phyloP scores from a whole-genome alignment of 2,888 invertebrate genomes.

The Salticus scenicus region DNA sequence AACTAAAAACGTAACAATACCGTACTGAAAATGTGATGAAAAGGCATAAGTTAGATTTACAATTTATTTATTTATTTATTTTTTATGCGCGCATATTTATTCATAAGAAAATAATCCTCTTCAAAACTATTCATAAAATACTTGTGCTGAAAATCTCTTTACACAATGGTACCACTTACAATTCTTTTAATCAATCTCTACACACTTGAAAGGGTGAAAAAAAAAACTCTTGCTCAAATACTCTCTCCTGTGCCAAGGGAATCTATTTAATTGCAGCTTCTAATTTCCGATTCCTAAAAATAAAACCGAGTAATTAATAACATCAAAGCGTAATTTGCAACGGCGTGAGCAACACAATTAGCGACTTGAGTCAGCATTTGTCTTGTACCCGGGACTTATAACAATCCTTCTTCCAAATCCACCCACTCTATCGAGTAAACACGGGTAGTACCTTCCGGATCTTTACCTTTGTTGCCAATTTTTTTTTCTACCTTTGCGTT shows the following conservation, averaged over 20 bases:
- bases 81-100: too few relatives aligned
- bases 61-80: too few relatives aligned
- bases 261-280: slow-evolving; percentile 5
- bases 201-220: background rate
- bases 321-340: slow-evolving; percentile 67
- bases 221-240: background rate
- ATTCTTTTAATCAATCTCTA: slow-evolving; percentile 4
- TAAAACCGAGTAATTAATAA: slow-evolving; percentile 65
- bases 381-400: slow-evolving; percentile 51
- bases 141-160: background rate
- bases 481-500: slow-evolving; percentile 18
- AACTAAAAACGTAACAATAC: too few relatives aligned
- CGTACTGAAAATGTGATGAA: too few relatives aligned
- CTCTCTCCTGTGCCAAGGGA: background rate
- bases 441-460: slow-evolving; percentile 57
- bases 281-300: slow-evolving; percentile 19
- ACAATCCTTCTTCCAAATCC: slow-evolving; percentile 18
- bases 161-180: background rate
- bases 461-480: slow-evolving; percentile 11
- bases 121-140: too few relatives aligned
- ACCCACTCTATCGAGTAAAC: slow-evolving; percentile 40
- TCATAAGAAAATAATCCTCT: too few relatives aligned
- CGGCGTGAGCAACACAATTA: slow-evolving; percentile 66
- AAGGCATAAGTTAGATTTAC: too few relatives aligned
- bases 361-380: slow-evolving; percentile 68